These are phyloP conservation scores for Procambarus virginalis DNA, from an alignment of 1,140 invertebrate genomes.

Conservation along the genomic window DNA sequence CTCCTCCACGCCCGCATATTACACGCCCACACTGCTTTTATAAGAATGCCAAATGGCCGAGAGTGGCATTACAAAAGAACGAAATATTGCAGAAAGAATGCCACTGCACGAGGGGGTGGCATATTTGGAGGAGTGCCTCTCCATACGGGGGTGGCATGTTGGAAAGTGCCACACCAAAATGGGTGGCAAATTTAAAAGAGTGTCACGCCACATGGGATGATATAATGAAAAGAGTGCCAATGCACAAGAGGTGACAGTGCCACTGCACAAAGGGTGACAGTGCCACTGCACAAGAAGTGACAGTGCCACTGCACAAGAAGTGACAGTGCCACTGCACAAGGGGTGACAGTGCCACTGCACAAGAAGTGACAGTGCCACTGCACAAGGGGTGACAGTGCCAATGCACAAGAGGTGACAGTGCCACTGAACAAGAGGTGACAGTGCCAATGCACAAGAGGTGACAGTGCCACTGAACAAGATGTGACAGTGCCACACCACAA, in stretches of 20 bases:
- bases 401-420: background rate
- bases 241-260: background rate
- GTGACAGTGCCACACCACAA: too few relatives aligned
- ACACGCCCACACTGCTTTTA: background rate
- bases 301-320: background rate
- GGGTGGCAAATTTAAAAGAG: background rate
- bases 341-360: too few relatives aligned
- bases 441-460: too few relatives aligned
- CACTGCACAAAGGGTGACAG: too few relatives aligned
- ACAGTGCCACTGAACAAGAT: too few relatives aligned
- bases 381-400: too few relatives aligned
- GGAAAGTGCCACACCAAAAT: background rate
- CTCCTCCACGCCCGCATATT: slow-evolving; percentile 2
- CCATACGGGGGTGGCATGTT: background rate
- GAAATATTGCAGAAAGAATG: too few relatives aligned
- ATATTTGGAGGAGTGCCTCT: background rate
- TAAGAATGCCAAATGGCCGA: too few relatives aligned
- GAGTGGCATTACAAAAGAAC: too few relatives aligned
- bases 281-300: too few relatives aligned
- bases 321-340: background rate
- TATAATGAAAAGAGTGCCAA: background rate
- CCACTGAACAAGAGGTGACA: background rate
- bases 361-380: too few relatives aligned
- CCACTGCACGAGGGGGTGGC: too few relatives aligned
- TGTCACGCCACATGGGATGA: background rate